phyloP scores from a whole-genome alignment of 2,797 vertebrate genomes.

The Florisuga fusca region DNA sequence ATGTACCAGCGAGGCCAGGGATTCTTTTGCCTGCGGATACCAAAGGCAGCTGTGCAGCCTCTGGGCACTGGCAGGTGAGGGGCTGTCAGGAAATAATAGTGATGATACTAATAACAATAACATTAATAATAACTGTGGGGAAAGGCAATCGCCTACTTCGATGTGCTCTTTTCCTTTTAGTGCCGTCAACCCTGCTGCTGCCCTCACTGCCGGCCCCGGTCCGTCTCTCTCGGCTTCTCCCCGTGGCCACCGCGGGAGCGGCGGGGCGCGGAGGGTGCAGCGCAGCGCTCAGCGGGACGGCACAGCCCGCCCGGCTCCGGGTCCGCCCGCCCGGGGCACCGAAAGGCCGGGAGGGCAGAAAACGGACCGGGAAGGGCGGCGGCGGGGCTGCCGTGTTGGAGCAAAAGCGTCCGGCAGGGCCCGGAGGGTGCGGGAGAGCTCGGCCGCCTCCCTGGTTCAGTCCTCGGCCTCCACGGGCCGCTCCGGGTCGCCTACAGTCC shows the following conservation, averaged over 20 bases:
- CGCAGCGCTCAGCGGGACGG: not conserved
- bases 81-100: not conserved
- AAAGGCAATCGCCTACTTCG: accelerated
- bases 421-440: not conserved
- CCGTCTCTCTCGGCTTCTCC: too few species aligned
- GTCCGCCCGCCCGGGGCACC: not conserved
- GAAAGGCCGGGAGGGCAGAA: not conserved
- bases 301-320: not conserved
- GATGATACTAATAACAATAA: not conserved
- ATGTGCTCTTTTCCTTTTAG: not conserved
- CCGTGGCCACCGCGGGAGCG: not conserved
- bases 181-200: not conserved
- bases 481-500: too few species aligned
- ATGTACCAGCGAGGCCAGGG: not conserved
- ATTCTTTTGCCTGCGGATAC: not conserved
- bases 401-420: not conserved
- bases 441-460: not conserved
- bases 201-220: not conserved
- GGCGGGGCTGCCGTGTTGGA: not conserved
- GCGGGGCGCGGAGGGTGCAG: accelerated
- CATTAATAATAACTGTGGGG: too few species aligned
- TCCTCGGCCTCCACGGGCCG: too few species aligned
- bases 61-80: accelerated
- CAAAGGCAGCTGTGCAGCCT: not conserved
- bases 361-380: not conserved